These are phyloP conservation scores for Leptura quadrifasciata DNA, from an alignment of 2,888 invertebrate genomes.

Conservation along the genomic window DNA sequence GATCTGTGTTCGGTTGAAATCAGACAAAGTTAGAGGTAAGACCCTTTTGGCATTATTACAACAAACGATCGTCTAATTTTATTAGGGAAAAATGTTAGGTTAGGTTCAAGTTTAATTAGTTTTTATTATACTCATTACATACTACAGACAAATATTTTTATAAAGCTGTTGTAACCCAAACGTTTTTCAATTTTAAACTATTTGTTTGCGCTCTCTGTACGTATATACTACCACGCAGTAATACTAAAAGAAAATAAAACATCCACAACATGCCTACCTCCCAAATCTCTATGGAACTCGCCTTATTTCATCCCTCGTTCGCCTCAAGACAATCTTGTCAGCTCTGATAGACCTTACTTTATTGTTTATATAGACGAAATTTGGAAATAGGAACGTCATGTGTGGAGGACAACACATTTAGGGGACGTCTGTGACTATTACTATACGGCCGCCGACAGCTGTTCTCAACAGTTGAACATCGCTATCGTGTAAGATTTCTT, in stretches of 20 bases:
- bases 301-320: background rate
- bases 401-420: constrained; percentile 35
- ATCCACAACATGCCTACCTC: background rate
- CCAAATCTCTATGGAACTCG: constrained; percentile 3
- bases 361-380: constrained; percentile 36
- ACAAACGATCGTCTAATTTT: no score
- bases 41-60: no score
- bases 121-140: no score
- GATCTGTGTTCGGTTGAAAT: no score
- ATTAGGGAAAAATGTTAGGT: no score
- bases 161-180: no score
- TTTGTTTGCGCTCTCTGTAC: no score
- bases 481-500: constrained; percentile 47
- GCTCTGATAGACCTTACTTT: constrained; percentile 24
- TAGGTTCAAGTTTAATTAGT: no score
- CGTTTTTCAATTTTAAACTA: no score
- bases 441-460: constrained; percentile 45
- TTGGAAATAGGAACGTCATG: constrained; percentile 26
- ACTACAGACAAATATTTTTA: no score
- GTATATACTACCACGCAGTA: background rate
- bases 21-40: no score
- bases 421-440: constrained; percentile 38
- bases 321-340: constrained; percentile 21
- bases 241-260: background rate
- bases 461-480: constrained; percentile 51